Evolutionary conservation across 35 echinoderm and acorn worm species (phyloP), one percentile per base, ranked within the genome.

Genomic region (Diadema setosum): DNA sequence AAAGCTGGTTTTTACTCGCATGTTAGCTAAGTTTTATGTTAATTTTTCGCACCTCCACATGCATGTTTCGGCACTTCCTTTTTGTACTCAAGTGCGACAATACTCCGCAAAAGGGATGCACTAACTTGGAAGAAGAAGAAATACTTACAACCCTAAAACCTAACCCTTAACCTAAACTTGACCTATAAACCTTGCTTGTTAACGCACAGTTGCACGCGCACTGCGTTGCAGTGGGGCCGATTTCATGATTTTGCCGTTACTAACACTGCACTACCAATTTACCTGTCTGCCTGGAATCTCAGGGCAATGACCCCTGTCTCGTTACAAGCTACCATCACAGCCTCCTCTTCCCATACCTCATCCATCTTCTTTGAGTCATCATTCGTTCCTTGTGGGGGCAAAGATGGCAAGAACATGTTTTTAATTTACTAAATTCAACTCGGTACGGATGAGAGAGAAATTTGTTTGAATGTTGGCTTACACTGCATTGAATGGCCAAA

Each of bases 361-460:
- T 90, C 88, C 93, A 94, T 94, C 67, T 90, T 85, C 37, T 86
- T 80, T 3, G 93, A 86, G 27, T 81, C 88, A 46, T 94, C 93
- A 91, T 83, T 50, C 34, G 85, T 83, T 67, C 83, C 93, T 90
- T 58, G 5, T 44, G 83, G 8, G 73, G 42, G 26, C 6, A 20
- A 65, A 87, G 24, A 30, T 81, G 8, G 81, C 29, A 56, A 20
- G 25, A 41, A 84, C n/a, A 63, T 84, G 30, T 27, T 5, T 61
- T 55, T 55, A 12, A 55, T n/a, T 55, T 55, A 1, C 14, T 0
- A 55, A 1, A 16, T 55, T 55, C 21, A 16, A 55, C 14, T 16
- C 12, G 0, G 2, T n/a, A 55, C 0, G 12, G 12, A 58, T 3
- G 26, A 58, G 26, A 58, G 55, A 3, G 20, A 24, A 37, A 87